Base-by-base conservation (phyloP, 2,888 invertebrate species). In the Portevinia maculata region DNA sequence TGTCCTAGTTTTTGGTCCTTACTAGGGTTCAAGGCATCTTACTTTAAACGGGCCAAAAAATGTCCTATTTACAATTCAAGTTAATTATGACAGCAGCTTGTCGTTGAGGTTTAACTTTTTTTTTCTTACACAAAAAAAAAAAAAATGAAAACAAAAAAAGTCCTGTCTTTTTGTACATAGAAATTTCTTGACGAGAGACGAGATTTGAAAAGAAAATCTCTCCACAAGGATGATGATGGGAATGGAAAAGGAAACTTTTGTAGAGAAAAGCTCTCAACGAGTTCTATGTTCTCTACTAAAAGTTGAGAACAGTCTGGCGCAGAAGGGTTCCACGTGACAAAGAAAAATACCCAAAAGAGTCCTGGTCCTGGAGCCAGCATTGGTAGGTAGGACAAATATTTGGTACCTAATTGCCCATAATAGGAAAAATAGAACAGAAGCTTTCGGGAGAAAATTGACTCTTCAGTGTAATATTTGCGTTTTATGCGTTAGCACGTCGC, bases 401-500 rank as follows among this genome's bases (percentile, higher is more conserved):
- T 53, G 83, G 76, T 67, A 73, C 71, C 71, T 73, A 73, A 78
- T 83, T 83, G 83, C 28, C 67, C 67, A 57, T 78, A 57, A 50
- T 52, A 44, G 44, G 62, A 50, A 73, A 83, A 78, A 55, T 62
- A 67, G 78, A 78, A 67, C 71, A 78, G 46, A 67, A 83, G 83
- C 73, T 83, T 78, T 83, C 52, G 76, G 71, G 73, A 78, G 53
- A 59, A 41, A 53, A 65, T 60, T 41, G n/a, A 76, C 73, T 62
- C 73, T 62, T 78, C 83, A 83, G 83, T 83, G 60, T 50, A 55
- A 71, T 73, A 78, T 78, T 83, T 83, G 76, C 76, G 67, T 83
- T 83, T 83, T 78, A 60, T 69, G 78, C 71, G 83, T 78, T 73
- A 83, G 71, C 71, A 83, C 83, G 83, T 83, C 83, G 83, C 73